These are phyloP conservation scores for Leptopilina clavipes DNA, from an alignment of 1,140 invertebrate genomes.

Conservation along the genomic window DNA sequence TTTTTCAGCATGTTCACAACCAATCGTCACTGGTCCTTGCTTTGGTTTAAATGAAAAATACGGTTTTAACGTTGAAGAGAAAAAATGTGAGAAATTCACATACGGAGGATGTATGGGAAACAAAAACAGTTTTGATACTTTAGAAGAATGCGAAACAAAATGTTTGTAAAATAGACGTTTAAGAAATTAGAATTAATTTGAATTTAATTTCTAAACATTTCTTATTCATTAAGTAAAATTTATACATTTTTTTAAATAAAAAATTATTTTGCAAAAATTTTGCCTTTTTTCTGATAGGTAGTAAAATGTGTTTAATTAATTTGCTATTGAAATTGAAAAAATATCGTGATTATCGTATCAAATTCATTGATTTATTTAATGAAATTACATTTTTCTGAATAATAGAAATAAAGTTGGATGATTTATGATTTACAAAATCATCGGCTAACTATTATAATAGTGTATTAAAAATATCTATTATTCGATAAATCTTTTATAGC, in stretches of 20 bases:
- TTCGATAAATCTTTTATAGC: slow-evolving; percentile 9
- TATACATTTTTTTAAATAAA: neutral
- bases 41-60: neutral
- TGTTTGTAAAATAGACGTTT: neutral
- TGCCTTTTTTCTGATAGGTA: too few relatives aligned
- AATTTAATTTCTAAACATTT: neutral
- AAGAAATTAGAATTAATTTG: neutral
- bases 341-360: neutral
- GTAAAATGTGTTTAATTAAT: too few relatives aligned
- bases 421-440: slow-evolving; percentile 1
- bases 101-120: slow-evolving; percentile 10
- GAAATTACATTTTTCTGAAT: neutral
- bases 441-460: too few relatives aligned
- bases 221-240: too few relatives aligned
- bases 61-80: neutral
- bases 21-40: neutral
- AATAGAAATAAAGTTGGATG: neutral
- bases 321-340: neutral
- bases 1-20: neutral
- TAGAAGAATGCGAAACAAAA: neutral
- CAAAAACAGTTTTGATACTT: neutral
- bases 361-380: slow-evolving; percentile 16
- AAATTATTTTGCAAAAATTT: too few relatives aligned
- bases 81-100: neutral
- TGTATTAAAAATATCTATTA: slow-evolving; percentile 18